phyloP scores from a whole-genome alignment of 35 echinoderm and acorn worm species.

The Heliocidaris tuberculata region DNA sequence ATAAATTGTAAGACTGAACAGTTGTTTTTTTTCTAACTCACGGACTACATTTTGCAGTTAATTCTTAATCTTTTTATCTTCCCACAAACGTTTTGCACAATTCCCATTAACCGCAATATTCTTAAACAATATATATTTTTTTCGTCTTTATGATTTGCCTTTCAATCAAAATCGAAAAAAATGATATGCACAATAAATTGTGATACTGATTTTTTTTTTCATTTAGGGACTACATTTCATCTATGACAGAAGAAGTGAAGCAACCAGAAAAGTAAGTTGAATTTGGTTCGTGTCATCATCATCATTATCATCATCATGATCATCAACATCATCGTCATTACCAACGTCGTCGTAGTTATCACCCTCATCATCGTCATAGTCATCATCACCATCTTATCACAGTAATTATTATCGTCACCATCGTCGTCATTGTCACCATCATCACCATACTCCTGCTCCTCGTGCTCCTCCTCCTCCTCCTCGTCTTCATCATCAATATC shows the following conservation, averaged over 20 bases:
- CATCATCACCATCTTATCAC: background rate
- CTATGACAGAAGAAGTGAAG: constrained; percentile 39
- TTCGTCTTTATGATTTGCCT: background rate
- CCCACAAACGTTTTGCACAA: no score
- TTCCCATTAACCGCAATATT: no score
- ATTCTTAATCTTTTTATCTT: no score
- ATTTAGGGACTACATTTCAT: constrained; percentile 24
- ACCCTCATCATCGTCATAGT: background rate
- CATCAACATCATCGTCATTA: background rate
- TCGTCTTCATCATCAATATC: no score
- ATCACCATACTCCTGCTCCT: no score
- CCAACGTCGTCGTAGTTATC: no score
- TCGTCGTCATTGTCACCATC: no score
- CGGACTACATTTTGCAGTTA: no score
- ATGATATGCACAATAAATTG: no score
- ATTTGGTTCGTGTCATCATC: background rate
- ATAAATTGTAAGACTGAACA: no score
- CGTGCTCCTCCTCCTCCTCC: no score
- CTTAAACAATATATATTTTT: background rate
- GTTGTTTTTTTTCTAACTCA: no score
- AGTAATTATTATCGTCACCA: background rate
- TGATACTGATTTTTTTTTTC: background rate
- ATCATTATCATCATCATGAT: background rate
- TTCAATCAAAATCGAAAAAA: background rate
- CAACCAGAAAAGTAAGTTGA: constrained; percentile 41